These are phyloP conservation scores for human DNA, from an alignment of 2,113 vertebrate species.

Conservation along the genomic window GRCh38 chr12:81712501-81713000, in stretches of 20 bases:
- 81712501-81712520: background rate
- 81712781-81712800: background rate
- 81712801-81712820: background rate
- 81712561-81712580: background rate
- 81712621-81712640: conserved; percentile 1
- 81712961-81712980: background rate
- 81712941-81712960: background rate
- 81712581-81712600: background rate
- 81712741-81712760: background rate
- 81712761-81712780: background rate
- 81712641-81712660: background rate
- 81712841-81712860: background rate
- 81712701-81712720: background rate
- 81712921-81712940: background rate
- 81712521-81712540: background rate
- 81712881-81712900: background rate
- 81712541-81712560: background rate
- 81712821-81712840: background rate
- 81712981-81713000: background rate
- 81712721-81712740: background rate
- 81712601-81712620: conserved; percentile 40
- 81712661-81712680: background rate
- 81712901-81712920: background rate
- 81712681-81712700: conserved; percentile 8
- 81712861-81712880: background rate